Evolutionary conservation across 53 echinoderm and acorn worm genomes (phyloP).

Genomic region (Holothuria leucospilota): DNA sequence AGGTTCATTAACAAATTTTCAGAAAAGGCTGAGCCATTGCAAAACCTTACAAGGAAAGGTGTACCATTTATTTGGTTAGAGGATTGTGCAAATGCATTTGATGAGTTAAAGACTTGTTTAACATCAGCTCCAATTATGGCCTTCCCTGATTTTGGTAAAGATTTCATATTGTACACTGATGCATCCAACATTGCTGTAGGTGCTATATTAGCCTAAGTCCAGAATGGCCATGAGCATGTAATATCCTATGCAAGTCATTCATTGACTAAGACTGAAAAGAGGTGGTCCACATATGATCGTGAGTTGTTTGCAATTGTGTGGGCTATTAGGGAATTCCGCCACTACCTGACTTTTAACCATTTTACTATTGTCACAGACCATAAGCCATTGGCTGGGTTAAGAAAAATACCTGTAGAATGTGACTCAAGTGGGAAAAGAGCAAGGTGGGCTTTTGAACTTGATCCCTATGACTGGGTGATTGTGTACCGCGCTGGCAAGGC

Average conservation of each 20-base stretch:
- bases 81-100: too few species aligned
- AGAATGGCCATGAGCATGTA: too few species aligned
- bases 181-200: too few species aligned
- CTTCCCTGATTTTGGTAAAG: too few species aligned
- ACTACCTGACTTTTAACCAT: conserved; percentile 3
- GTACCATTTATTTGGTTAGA: too few species aligned
- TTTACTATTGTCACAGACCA: conserved; percentile 26
- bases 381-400: conserved; percentile 6
- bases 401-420: conserved; percentile 2
- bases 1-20: too few species aligned
- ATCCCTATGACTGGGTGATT: not conserved
- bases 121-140: too few species aligned
- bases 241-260: not conserved
- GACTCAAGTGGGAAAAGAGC: conserved; percentile 15
- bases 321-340: not conserved
- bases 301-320: conserved; percentile 11
- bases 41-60: too few species aligned
- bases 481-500: not conserved
- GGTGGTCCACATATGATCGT: conserved; percentile 3
- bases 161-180: too few species aligned
- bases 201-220: too few species aligned
- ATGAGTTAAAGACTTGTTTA: too few species aligned
- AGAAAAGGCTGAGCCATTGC: too few species aligned
- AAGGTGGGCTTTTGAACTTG: conserved; percentile 4
- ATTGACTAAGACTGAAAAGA: conserved; percentile 4